These are phyloP conservation scores for Poeciliopsis turneri DNA, from an alignment of 2,797 vertebrate genomes.

Conservation along the genomic window DNA sequence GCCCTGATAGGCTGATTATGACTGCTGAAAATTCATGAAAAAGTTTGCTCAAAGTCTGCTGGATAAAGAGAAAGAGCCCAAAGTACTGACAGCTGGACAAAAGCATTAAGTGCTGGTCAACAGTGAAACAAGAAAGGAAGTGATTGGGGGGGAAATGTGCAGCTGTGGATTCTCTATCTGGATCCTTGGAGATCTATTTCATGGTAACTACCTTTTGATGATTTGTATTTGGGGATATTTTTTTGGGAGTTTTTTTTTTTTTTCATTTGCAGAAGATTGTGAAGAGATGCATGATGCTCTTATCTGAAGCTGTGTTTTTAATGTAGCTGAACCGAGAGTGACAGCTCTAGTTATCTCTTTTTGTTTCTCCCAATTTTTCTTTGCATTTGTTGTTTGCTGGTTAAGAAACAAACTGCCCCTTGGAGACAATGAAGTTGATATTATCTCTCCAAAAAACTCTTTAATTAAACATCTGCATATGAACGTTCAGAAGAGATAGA, in stretches of 20 bases:
- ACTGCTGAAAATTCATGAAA: slow-evolving; percentile 38
- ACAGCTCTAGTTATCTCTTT: too few species aligned
- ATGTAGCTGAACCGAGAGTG: neutral
- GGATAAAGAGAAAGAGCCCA: slow-evolving; percentile 29
- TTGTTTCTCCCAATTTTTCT: neutral
- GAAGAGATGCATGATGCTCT: neutral
- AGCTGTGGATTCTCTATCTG: slow-evolving; percentile 75
- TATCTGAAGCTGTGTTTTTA: neutral
- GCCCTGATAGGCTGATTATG: slow-evolving; percentile 54
- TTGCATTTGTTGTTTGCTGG: neutral
- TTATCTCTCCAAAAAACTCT: neutral
- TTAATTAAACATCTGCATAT: neutral
- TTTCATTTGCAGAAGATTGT: neutral
- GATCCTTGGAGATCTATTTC: slow-evolving; percentile 73
- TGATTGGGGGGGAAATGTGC: slow-evolving; percentile 62
- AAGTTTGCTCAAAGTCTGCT: slow-evolving; percentile 36
- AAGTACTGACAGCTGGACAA: slow-evolving; percentile 35
- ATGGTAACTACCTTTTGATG: slow-evolving; percentile 70
- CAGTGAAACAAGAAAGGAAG: slow-evolving; percentile 18
- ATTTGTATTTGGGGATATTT: slow-evolving; percentile 14
- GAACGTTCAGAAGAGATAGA: neutral
- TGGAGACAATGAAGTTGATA: neutral
- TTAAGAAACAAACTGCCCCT: neutral
- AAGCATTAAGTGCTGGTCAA: slow-evolving; percentile 38
- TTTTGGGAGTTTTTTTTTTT: neutral